These are phyloP conservation scores for Cosmopolites sordidus DNA, from an alignment of 2,888 invertebrate species.

Conservation along the genomic window DNA sequence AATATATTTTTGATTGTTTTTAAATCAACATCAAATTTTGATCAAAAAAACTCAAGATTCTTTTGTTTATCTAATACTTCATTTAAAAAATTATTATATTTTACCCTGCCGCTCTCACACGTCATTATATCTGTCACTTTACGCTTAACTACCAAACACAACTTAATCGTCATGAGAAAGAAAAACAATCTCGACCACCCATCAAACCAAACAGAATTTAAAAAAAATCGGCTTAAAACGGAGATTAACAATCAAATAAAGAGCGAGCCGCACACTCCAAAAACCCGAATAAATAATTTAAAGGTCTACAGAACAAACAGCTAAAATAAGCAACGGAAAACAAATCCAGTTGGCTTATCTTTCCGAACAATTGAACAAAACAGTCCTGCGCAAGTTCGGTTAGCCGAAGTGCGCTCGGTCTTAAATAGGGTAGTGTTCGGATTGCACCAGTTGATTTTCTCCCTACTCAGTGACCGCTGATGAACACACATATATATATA, in stretches of 20 bases:
- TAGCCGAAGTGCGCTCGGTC: too few relatives aligned
- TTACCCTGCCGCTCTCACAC: too few relatives aligned
- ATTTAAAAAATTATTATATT: too few relatives aligned
- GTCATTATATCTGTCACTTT: background rate
- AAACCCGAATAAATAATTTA: constrained; percentile 42
- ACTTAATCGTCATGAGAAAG: constrained; percentile 24
- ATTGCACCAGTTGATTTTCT: too few relatives aligned
- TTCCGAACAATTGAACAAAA: constrained; percentile 45
- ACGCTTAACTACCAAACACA: constrained; percentile 7
- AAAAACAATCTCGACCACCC: constrained; percentile 17
- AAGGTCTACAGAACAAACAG: constrained; percentile 38
- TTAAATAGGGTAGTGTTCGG: too few relatives aligned
- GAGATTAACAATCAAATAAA: constrained; percentile 7
- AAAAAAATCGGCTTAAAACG: constrained; percentile 26
- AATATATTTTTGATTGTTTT: too few relatives aligned
- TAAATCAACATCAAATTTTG: too few relatives aligned
- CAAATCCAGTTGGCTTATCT: constrained; percentile 46
- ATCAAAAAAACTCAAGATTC: too few relatives aligned
- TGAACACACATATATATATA: too few relatives aligned
- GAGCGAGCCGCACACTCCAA: constrained; percentile 9
- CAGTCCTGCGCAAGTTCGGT: too few relatives aligned
- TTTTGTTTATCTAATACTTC: too few relatives aligned
- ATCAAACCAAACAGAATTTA: constrained; percentile 11
- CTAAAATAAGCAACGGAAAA: constrained; percentile 35
- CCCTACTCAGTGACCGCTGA: too few relatives aligned